These are phyloP conservation scores for Siniperca chuatsi DNA, from an alignment of 2,113 vertebrate genomes.

Conservation along the genomic window DNA sequence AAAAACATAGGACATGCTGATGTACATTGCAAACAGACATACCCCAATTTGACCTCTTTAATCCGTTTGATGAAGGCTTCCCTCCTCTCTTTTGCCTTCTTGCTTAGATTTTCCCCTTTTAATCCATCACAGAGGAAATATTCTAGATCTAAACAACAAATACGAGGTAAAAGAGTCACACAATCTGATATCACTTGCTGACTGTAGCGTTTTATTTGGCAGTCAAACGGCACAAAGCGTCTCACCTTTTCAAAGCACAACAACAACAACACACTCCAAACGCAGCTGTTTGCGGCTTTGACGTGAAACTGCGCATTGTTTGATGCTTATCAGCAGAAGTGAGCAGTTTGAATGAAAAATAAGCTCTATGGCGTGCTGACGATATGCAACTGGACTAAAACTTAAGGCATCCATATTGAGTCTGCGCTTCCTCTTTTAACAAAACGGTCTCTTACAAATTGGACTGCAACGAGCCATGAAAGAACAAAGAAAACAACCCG, in stretches of 20 bases:
- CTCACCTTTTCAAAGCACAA: background rate
- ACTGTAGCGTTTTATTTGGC: background rate
- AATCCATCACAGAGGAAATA: slow-evolving; percentile 87
- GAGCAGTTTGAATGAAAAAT: background rate
- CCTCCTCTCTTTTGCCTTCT: slow-evolving; percentile 93
- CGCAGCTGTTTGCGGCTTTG: background rate
- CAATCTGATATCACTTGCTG: background rate
- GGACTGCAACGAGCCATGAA: background rate
- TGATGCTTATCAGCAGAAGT: background rate
- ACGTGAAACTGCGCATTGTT: background rate
- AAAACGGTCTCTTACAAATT: background rate
- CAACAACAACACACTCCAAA: background rate
- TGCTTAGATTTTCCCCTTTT: slow-evolving; percentile 93
- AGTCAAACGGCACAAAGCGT: background rate
- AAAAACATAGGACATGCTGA: background rate
- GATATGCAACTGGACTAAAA: background rate
- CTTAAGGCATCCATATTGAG: background rate
- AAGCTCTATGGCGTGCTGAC: background rate
- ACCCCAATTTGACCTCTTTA: slow-evolving; percentile 88
- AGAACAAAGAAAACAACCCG: background rate
- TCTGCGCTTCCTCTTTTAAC: slow-evolving; percentile 61
- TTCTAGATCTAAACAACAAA: slow-evolving; percentile 87
- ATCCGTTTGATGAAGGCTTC: slow-evolving; percentile 91
- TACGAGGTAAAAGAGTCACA: background rate
- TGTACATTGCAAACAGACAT: background rate